phyloP scores from a whole-genome alignment of 2,113 vertebrate species.

The Mionectes macconnelli region DNA sequence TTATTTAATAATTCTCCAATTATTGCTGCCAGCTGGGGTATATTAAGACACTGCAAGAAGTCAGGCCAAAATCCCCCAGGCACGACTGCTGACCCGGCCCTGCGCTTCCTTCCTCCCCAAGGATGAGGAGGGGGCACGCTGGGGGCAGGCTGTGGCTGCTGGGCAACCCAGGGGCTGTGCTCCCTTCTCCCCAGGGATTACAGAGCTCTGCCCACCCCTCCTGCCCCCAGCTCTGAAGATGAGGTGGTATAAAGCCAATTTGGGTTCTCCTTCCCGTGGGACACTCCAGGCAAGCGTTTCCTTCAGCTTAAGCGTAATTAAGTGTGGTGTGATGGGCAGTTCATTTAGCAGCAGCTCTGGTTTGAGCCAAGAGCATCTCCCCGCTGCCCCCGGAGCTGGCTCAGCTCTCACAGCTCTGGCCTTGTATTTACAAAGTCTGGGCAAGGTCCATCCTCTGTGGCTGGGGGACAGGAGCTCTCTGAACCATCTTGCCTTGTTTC shows the following conservation, averaged over 20 bases:
- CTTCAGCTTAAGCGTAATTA: accelerated
- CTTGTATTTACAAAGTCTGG: background rate
- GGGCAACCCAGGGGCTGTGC: background rate
- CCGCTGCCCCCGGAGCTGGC: background rate
- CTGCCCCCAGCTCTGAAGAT: background rate
- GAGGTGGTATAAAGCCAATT: background rate
- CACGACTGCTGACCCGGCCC: background rate
- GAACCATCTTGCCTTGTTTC: background rate
- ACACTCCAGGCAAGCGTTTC: background rate
- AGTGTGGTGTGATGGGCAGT: background rate
- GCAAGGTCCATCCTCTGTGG: background rate
- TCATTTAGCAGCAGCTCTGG: background rate
- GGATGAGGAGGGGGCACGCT: background rate
- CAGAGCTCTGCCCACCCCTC: background rate
- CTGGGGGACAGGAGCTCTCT: background rate
- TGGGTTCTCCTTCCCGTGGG: background rate
- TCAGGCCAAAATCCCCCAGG: conserved; percentile 25
- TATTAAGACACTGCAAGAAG: conserved; percentile 24
- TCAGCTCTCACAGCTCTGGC: background rate
- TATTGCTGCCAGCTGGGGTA: conserved; percentile 54
- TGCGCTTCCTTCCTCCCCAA: background rate
- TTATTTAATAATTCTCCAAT: conserved; percentile 58
- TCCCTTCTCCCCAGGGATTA: background rate
- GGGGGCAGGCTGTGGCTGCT: background rate
- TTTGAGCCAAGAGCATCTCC: background rate